These are phyloP conservation scores for Epinephelus fuscoguttatus DNA, from an alignment of 2,113 vertebrate genomes.

Conservation along the genomic window DNA sequence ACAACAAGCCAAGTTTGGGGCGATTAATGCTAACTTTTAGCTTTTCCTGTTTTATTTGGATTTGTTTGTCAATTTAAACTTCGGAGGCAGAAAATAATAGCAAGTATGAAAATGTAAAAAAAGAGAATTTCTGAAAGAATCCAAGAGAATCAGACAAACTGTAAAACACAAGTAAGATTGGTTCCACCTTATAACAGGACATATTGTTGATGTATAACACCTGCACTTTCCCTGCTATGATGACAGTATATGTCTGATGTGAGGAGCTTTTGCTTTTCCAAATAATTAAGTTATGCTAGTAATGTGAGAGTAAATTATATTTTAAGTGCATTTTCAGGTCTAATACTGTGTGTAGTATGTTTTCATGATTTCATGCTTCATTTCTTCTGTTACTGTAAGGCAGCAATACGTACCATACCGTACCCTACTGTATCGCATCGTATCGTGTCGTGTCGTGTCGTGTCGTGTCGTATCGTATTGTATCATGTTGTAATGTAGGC, in stretches of 20 bases:
- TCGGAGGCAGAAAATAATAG: background rate
- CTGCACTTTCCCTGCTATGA: background rate
- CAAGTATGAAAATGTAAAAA: background rate
- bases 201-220: no score
- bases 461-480: no score
- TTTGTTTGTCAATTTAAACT: background rate
- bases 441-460: no score
- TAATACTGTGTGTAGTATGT: no score
- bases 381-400: no score
- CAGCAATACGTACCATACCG: no score
- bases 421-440: no score
- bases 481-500: no score
- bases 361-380: no score
- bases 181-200: background rate
- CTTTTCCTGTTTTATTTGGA: background rate
- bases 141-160: background rate
- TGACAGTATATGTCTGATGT: background rate
- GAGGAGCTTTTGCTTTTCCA: background rate
- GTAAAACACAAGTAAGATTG: background rate
- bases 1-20: background rate
- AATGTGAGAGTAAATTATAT: background rate
- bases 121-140: background rate
- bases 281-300: background rate
- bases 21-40: background rate
- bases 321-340: no score